A percentile compares a stretch with the other conserved stretches of the same genome.
phyloP scores from a whole-genome alignment of 2,888 invertebrate species.

The Dysmachus trigonus region DNA sequence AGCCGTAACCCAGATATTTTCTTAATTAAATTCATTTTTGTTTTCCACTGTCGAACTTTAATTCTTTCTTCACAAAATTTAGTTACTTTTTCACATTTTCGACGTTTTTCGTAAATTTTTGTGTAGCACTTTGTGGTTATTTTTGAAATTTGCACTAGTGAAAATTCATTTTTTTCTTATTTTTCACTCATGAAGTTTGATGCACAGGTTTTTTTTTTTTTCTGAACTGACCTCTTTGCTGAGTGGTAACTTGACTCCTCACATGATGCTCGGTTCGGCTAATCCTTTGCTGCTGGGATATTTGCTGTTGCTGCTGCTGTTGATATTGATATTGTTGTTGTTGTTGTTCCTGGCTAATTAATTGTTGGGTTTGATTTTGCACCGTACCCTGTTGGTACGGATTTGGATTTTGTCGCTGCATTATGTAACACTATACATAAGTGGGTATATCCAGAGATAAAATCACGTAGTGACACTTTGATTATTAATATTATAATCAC shows the following conservation, averaged over 20 bases:
- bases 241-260: constrained; percentile 78
- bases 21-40: not conserved
- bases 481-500: constrained; percentile 3
- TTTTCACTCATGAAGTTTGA: not conserved
- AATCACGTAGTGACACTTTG: constrained; percentile 47
- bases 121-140: constrained; percentile 2
- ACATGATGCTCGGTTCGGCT: constrained; percentile 81
- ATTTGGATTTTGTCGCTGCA: constrained; percentile 77
- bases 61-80: not conserved
- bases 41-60: not conserved
- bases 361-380: constrained; percentile 67
- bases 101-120: not conserved
- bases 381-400: constrained; percentile 64
- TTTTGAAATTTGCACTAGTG: not conserved
- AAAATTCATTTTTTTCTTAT: not conserved
- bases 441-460: constrained; percentile 56
- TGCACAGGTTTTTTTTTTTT: constrained; percentile 1
- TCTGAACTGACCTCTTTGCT: constrained; percentile 75
- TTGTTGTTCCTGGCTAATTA: constrained; percentile 65
- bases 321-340: constrained; percentile 65
- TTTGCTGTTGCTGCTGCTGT: constrained; percentile 65
- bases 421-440: constrained; percentile 67
- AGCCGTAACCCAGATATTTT: constrained; percentile 25
- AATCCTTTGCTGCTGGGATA: constrained; percentile 69
- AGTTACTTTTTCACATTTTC: not conserved